Evolutionary conservation across 2,113 vertebrate species (phyloP).

Genomic region (Aythya baeri): DNA sequence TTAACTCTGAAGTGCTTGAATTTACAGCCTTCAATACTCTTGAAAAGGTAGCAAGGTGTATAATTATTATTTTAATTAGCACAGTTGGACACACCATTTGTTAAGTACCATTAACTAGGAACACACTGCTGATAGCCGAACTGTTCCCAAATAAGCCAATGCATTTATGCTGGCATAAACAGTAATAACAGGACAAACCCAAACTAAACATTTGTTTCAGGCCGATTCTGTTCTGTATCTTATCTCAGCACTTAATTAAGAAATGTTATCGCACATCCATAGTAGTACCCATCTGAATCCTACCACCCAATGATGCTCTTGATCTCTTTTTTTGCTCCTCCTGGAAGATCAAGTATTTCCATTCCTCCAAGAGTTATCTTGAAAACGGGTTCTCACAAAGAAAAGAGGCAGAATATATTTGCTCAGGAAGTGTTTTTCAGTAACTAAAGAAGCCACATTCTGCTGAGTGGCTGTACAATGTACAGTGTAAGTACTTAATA

Average conservation of each 20-base stretch:
- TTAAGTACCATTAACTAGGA: not conserved
- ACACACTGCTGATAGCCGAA: not conserved
- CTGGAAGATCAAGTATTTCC: not conserved
- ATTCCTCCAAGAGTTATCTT: not conserved
- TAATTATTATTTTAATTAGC: conserved; percentile 13
- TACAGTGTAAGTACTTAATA: not conserved
- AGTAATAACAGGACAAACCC: conserved; percentile 24
- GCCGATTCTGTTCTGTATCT: not conserved
- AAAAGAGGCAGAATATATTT: not conserved
- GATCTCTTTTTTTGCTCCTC: not conserved
- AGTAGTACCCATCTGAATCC: not conserved
- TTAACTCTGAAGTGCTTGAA: not conserved
- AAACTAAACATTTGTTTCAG: not conserved
- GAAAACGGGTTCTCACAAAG: not conserved
- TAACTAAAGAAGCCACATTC: not conserved
- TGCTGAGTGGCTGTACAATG: not conserved
- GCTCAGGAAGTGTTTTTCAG: not conserved
- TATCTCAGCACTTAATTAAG: conserved; percentile 42
- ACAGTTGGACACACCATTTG: not conserved
- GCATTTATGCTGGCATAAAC: not conserved
- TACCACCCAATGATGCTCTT: not conserved
- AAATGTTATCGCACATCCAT: not conserved
- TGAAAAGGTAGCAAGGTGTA: not conserved
- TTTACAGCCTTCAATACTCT: conserved; percentile 2
- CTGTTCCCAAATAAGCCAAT: not conserved